phyloP scores from a whole-genome alignment of 2,797 vertebrate species.

The Centroberyx gerrardi region DNA sequence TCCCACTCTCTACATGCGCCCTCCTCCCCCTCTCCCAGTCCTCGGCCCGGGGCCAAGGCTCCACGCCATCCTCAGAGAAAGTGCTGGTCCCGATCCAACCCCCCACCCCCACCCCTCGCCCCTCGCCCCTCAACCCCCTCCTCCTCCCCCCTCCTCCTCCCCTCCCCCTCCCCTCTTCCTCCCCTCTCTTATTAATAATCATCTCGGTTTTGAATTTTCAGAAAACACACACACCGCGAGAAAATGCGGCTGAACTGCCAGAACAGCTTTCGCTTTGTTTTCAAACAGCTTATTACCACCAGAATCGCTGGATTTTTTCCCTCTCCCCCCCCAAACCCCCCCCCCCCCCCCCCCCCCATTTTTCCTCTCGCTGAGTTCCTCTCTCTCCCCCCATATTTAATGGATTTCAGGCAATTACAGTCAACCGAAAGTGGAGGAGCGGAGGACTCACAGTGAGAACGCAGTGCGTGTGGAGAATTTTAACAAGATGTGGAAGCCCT shows the following conservation, averaged over 20 bases:
- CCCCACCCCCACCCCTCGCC: slow-evolving; percentile 59
- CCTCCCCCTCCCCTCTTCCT: not conserved
- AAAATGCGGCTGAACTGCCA: slow-evolving; percentile 69
- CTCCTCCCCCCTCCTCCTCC: not conserved
- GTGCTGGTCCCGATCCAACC: slow-evolving; percentile 78
- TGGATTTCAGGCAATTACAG: slow-evolving; percentile 84
- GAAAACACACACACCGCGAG: slow-evolving; percentile 63
- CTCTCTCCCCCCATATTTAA: slow-evolving; percentile 73
- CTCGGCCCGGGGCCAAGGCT: slow-evolving; percentile 73
- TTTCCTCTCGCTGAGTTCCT: slow-evolving; percentile 52
- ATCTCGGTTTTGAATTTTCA: slow-evolving; percentile 73
- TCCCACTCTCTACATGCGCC: slow-evolving; percentile 55
- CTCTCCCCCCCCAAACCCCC: slow-evolving; percentile 51
- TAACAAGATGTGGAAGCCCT: slow-evolving; percentile 83
- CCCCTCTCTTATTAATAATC: slow-evolving; percentile 68
- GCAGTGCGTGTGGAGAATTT: slow-evolving; percentile 74
- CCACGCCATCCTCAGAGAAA: slow-evolving; percentile 71
- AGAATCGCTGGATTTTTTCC: slow-evolving; percentile 67
- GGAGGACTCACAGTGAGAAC: slow-evolving; percentile 66
- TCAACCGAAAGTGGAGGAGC: slow-evolving; percentile 61
- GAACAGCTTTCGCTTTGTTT: slow-evolving; percentile 79
- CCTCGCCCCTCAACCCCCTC: not conserved
- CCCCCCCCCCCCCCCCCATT: slow-evolving; percentile 55
- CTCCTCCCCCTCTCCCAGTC: slow-evolving; percentile 50
- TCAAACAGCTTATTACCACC: slow-evolving; percentile 78